Evolutionary conservation across 2,797 vertebrate genomes (phyloP).

Genomic region (Hydrophis major): DNA sequence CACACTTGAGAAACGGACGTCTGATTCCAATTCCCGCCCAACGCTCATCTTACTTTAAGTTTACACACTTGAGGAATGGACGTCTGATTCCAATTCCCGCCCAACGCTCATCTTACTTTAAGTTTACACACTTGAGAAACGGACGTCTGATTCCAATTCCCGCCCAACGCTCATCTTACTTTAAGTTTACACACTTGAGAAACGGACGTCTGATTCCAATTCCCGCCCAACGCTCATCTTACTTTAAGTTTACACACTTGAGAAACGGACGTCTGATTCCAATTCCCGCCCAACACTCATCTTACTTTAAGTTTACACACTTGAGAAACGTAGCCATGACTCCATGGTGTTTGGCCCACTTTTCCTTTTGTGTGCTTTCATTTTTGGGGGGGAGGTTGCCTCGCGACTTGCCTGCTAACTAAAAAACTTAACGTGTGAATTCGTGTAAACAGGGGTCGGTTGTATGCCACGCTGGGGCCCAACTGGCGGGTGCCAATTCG

Average conservation of each 20-base stretch:
- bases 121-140: too few species aligned
- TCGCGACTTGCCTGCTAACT: slow-evolving; percentile 36
- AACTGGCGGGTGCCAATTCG: slow-evolving; percentile 92
- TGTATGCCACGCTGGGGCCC: slow-evolving; percentile 94
- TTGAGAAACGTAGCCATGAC: neutral
- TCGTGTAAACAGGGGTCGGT: slow-evolving; percentile 86
- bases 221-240: too few species aligned
- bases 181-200: neutral
- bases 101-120: too few species aligned
- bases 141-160: too few species aligned
- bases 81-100: too few species aligned
- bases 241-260: too few species aligned
- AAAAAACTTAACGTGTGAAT: slow-evolving; percentile 66
- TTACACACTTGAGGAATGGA: too few species aligned
- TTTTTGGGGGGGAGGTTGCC: neutral
- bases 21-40: too few species aligned
- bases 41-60: too few species aligned
- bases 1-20: too few species aligned
- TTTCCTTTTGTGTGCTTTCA: slow-evolving; percentile 16
- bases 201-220: too few species aligned
- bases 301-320: neutral
- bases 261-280: too few species aligned
- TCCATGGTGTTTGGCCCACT: neutral
- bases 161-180: neutral
- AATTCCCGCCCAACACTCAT: neutral